Conservation (phyloP, 2,797 vertebrate genomes). For the Acropternis orthonyx region DNA sequence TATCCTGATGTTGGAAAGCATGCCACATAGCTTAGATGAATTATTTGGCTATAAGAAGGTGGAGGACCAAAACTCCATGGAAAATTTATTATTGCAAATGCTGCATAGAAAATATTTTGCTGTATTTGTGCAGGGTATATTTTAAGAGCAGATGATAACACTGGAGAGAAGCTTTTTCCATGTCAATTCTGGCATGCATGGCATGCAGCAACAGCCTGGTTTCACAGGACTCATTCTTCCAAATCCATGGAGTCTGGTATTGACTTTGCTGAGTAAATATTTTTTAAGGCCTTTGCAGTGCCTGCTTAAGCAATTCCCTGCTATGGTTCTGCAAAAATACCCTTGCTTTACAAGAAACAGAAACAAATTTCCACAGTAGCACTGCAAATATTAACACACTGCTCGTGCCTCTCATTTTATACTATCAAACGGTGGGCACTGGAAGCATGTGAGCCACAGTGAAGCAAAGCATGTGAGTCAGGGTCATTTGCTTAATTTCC, state of each 20-base stretch:
- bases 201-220: neutral
- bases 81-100: neutral
- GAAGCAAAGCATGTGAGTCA: neutral
- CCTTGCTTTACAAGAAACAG: neutral
- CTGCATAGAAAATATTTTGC: neutral
- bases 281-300: neutral
- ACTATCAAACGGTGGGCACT: neutral
- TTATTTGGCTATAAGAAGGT: neutral
- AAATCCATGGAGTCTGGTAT: neutral
- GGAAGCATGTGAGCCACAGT: neutral
- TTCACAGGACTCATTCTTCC: neutral
- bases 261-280: slow-evolving; percentile 19
- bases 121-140: neutral
- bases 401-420: neutral
- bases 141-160: neutral
- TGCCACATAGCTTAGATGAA: neutral
- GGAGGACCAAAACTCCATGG: neutral
- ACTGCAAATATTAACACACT: neutral
- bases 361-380: neutral
- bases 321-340: neutral
- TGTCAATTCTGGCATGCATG: neutral
- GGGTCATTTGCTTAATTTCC: neutral
- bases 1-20: neutral
- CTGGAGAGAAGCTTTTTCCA: neutral
- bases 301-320: neutral